phyloP scores from a whole-genome alignment of 2,888 invertebrate genomes.

The Dioctria rufipes region DNA sequence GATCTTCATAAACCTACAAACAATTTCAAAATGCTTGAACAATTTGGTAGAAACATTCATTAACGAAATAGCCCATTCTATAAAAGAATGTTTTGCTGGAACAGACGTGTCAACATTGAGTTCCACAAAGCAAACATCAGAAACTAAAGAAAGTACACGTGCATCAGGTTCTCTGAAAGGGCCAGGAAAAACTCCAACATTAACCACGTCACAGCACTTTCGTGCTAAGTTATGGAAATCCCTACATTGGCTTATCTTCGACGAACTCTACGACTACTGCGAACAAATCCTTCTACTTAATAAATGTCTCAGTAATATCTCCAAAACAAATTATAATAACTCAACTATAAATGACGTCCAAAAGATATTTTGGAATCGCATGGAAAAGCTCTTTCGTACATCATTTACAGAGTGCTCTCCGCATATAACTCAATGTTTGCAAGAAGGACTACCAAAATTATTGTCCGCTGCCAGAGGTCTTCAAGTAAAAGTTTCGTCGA shows the following conservation, averaged over 20 bases:
- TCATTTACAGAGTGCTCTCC: constrained; percentile 68
- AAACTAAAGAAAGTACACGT: constrained; percentile 60
- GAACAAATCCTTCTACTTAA: constrained; percentile 74
- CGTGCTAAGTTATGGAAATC: constrained; percentile 86
- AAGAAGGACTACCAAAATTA: constrained; percentile 69
- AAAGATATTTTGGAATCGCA: constrained; percentile 73
- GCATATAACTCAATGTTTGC: constrained; percentile 69
- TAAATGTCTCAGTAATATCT: constrained; percentile 67
- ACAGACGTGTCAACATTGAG: constrained; percentile 72
- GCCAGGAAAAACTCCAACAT: constrained; percentile 73
- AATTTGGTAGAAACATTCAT: constrained; percentile 69
- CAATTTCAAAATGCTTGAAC: constrained; percentile 68
- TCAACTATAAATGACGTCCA: constrained; percentile 71
- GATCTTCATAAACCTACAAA: constrained; percentile 70
- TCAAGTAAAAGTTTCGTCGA: constrained; percentile 64
- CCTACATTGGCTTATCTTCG: constrained; percentile 87
- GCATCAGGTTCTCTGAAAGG: constrained; percentile 68
- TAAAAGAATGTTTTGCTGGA: constrained; percentile 70
- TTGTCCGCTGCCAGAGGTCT: constrained; percentile 66
- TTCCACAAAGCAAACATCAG: constrained; percentile 68
- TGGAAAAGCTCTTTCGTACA: constrained; percentile 71
- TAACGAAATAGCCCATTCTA: constrained; percentile 68
- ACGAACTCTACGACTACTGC: constrained; percentile 80
- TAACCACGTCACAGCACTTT: constrained; percentile 74
- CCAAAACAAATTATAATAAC: constrained; percentile 63